These are phyloP conservation scores for Parauchenoglanis ngamensis DNA, from an alignment of 2,797 vertebrate species.

Conservation along the genomic window DNA sequence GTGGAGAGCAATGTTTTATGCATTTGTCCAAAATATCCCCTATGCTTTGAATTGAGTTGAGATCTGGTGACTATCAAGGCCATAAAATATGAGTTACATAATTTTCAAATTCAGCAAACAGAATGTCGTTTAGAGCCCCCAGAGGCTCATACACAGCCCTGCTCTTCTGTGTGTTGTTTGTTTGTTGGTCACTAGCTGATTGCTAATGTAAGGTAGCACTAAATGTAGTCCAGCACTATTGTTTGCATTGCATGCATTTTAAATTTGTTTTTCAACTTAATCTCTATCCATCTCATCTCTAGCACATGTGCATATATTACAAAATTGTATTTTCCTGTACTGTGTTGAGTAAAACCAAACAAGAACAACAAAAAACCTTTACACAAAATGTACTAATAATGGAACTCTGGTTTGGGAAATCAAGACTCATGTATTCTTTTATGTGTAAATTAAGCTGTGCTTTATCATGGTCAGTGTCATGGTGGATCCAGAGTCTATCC, in stretches of 20 bases:
- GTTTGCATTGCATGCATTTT: background rate
- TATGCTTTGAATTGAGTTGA: background rate
- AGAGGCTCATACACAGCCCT: background rate
- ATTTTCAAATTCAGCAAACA: background rate
- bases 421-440: background rate
- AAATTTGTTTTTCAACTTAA: background rate
- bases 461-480: background rate
- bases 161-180: background rate
- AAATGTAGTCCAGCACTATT: background rate
- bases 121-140: background rate
- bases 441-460: background rate
- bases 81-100: background rate
- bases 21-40: background rate
- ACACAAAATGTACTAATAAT: background rate
- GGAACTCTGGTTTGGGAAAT: background rate
- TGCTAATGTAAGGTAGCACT: background rate
- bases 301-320: background rate
- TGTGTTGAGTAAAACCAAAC: too few relatives aligned
- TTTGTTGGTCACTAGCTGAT: background rate
- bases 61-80: background rate
- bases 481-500: background rate
- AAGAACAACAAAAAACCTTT: background rate
- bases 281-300: background rate
- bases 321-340: too few relatives aligned
- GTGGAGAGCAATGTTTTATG: background rate